Percentiles rank a stretch among this genome's conserved stretches.
Conservation (phyloP, 2,888 invertebrate species). For the Metopia argyrocephala region DNA sequence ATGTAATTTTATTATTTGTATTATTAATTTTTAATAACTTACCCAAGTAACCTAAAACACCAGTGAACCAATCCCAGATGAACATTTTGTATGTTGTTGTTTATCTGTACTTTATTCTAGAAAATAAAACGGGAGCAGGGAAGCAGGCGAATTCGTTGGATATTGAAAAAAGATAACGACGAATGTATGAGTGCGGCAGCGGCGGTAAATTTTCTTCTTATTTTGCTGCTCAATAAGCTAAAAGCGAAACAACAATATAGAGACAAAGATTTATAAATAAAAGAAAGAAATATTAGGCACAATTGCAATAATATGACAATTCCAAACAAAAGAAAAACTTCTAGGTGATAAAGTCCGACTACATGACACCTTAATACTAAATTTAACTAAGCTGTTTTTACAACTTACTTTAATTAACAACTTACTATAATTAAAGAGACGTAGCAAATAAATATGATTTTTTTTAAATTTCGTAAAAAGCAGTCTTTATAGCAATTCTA, state of each 20-base stretch:
- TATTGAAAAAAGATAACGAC: conserved; percentile 24
- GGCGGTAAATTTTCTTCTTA: conserved; percentile 37
- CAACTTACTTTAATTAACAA: neutral
- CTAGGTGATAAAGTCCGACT: neutral
- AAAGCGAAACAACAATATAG: conserved; percentile 51
- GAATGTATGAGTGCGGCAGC: conserved; percentile 52
- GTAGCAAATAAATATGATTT: neutral
- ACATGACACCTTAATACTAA: neutral
- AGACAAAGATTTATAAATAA: neutral
- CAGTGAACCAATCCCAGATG: conserved; percentile 97
- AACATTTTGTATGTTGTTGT: conserved; percentile 83
- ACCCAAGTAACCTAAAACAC: conserved; percentile 95
- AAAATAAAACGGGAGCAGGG: conserved; percentile 36
- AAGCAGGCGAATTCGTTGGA: conserved; percentile 31
- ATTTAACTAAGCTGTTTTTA: neutral
- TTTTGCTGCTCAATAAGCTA: conserved; percentile 61
- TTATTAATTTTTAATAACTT: conserved; percentile 76
- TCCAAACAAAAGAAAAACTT: neutral
- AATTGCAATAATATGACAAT: conserved; percentile 25
- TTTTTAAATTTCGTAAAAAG: too few species aligned
- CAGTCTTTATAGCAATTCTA: too few species aligned
- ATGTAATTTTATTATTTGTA: too few species aligned
- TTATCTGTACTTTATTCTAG: conserved; percentile 38
- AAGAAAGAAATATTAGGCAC: conserved; percentile 39
- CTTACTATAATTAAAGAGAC: conserved; percentile 4